phyloP scores from a whole-genome alignment of 2,888 invertebrate genomes.

The Campopleginae sp. region DNA sequence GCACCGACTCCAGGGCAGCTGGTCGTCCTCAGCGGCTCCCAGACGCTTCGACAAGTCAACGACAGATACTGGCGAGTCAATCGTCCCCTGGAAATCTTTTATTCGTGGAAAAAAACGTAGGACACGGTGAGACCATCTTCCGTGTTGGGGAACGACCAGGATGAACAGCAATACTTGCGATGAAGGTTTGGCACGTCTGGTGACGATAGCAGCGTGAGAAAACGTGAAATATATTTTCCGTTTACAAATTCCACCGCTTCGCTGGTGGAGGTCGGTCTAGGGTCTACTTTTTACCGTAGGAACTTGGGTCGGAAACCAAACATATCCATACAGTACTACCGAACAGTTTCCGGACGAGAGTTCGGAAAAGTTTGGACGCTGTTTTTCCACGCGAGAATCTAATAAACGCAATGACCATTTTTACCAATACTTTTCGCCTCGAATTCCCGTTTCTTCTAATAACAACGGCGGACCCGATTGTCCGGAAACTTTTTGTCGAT shows the following conservation, averaged over 20 bases:
- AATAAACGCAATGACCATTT: no score
- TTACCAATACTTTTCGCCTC: no score
- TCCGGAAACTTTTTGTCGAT: no score
- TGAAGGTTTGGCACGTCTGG: background rate
- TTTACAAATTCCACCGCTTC: background rate
- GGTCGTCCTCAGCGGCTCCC: slow-evolving; percentile 93
- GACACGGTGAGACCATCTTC: slow-evolving; percentile 81
- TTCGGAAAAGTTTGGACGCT: no score
- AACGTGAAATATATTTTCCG: background rate
- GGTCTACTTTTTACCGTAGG: background rate
- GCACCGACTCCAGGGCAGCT: slow-evolving; percentile 93
- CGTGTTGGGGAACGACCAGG: slow-evolving; percentile 7
- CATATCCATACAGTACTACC: background rate
- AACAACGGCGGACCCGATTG: no score
- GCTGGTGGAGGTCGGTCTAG: background rate
- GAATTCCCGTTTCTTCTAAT: no score
- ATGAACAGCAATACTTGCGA: background rate
- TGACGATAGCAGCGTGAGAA: background rate
- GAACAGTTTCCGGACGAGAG: no score
- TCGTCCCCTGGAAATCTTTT: slow-evolving; percentile 98
- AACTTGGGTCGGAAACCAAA: background rate
- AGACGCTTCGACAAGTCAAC: slow-evolving; percentile 96
- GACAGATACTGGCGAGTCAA: slow-evolving; percentile 97
- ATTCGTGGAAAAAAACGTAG: slow-evolving; percentile 95
- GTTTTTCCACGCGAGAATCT: no score